These are phyloP conservation scores for Arge pagana DNA, from an alignment of 2,888 invertebrate genomes.

Conservation along the genomic window DNA sequence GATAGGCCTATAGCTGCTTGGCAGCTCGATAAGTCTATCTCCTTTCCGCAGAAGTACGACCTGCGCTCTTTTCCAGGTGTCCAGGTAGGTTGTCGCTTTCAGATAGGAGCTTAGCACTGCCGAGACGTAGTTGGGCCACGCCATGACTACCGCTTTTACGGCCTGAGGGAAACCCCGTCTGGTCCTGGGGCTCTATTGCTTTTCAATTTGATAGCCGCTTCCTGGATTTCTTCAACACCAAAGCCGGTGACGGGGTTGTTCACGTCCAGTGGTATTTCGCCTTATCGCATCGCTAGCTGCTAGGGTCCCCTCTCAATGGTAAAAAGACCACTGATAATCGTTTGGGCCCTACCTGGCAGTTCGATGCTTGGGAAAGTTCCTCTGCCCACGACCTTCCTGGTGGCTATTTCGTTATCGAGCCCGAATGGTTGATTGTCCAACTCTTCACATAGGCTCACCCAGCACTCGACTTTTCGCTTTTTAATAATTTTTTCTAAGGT, in stretches of 20 bases:
- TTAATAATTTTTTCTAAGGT: no score
- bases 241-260: constrained; percentile 24
- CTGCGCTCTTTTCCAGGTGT: constrained; percentile 16
- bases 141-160: not conserved
- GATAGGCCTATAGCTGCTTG: constrained; percentile 24
- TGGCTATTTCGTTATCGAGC: no score
- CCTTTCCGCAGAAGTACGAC: constrained; percentile 24
- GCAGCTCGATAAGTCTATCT: constrained; percentile 1
- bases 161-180: constrained; percentile 3
- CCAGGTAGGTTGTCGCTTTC: constrained; percentile 11
- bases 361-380: no score
- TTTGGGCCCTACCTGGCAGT: no score
- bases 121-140: constrained; percentile 2
- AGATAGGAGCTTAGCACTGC: constrained; percentile 18
- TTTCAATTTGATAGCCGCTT: not conserved
- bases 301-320: no score
- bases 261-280: no score
- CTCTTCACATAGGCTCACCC: no score
- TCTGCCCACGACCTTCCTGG: no score
- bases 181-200: constrained; percentile 13
- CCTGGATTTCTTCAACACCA: constrained; percentile 17
- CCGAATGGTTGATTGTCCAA: no score
- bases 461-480: no score
- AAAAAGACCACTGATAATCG: no score
- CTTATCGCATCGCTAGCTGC: no score